Conservation (phyloP, 2,797 vertebrate genomes). For the Darevskia mixta region DNA sequence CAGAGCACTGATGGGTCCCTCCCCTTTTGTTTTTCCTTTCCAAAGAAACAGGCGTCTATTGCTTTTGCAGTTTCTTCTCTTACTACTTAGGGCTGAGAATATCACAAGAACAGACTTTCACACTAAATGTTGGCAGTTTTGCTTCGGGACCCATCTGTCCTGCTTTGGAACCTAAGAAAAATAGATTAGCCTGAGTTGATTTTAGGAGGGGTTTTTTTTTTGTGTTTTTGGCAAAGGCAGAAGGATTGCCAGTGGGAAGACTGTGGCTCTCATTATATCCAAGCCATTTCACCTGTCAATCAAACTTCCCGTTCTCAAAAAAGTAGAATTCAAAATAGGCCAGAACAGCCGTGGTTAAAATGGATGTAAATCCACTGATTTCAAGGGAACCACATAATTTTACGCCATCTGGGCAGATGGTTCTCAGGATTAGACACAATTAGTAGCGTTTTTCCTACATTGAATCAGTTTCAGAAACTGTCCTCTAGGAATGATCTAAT, state of each 20-base stretch:
- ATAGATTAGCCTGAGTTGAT: constrained; percentile 1
- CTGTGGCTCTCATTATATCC: background rate
- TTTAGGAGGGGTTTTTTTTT: background rate
- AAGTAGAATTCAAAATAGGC: background rate
- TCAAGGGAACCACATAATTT: background rate
- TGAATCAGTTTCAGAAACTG: background rate
- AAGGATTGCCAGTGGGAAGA: background rate
- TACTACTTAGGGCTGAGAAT: background rate
- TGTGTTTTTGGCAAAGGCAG: constrained; percentile 8
- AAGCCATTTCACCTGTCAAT: constrained; percentile 23
- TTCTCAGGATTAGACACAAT: background rate
- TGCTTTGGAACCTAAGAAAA: constrained; percentile 5
- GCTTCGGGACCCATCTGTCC: background rate
- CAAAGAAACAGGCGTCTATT: background rate
- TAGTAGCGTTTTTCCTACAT: background rate
- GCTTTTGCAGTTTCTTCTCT: background rate
- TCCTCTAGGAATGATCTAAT: constrained; percentile 1
- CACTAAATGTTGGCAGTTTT: constrained; percentile 28
- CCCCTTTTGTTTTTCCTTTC: background rate
- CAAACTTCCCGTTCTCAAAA: background rate
- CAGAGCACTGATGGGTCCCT: background rate
- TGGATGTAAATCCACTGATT: background rate
- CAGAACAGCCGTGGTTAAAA: constrained; percentile 4
- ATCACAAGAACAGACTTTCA: constrained; percentile 24
- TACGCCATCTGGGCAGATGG: background rate